phyloP scores from a whole-genome alignment of 2,797 vertebrate genomes.

The Falco cherrug region DNA sequence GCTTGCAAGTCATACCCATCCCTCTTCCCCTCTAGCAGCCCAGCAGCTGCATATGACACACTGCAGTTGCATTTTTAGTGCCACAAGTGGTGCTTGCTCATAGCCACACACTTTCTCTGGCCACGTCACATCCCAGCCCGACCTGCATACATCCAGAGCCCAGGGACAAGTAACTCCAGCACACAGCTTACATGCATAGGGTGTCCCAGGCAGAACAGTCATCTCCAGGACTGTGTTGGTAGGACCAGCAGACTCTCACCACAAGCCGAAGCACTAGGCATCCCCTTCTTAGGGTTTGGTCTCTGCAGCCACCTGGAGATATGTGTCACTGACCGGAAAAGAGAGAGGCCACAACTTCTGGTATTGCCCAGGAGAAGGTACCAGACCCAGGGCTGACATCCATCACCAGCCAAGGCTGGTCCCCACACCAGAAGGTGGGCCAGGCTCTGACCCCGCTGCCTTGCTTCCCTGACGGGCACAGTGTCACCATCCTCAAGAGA shows the following conservation, averaged over 20 bases:
- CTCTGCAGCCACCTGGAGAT: background rate
- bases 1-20: background rate
- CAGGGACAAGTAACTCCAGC: background rate
- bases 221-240: background rate
- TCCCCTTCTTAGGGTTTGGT: background rate
- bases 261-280: background rate
- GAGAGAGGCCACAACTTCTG: background rate
- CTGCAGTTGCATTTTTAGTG: background rate
- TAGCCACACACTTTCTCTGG: too few species aligned
- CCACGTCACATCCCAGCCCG: background rate
- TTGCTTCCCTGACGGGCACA: rapidly evolving
- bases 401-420: background rate
- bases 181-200: rapidly evolving
- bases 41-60: background rate
- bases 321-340: background rate
- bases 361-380: background rate
- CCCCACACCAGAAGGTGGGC: background rate
- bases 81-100: too few species aligned
- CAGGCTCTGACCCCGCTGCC: background rate
- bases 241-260: background rate
- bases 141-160: background rate
- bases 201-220: background rate
- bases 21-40: background rate
- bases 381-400: background rate
- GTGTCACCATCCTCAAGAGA: background rate